Base-by-base conservation (phyloP, 2,888 invertebrate genomes). In the Ceramica pisi region DNA sequence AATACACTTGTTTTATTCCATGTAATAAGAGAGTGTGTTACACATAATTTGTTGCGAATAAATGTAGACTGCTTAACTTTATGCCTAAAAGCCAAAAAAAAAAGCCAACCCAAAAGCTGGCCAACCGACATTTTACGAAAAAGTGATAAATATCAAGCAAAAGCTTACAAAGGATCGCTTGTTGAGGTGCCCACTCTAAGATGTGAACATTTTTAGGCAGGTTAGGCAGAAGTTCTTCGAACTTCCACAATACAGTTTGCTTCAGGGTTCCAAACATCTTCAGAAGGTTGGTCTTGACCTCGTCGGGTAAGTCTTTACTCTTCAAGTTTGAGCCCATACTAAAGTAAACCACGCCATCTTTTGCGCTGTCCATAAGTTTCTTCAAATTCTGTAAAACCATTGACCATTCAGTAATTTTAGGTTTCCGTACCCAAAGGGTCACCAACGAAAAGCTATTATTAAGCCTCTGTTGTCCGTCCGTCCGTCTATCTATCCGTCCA, bases 201-300 rank as follows among this genome's bases (percentile, higher is more conserved):
- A 96, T 87, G 62, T 93, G 91, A 0, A 96, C 92, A 80, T 96
- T 96, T 10, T 87, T 84, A 0, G 95, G 94, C 1, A 86, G 19
- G 38, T 91, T 84, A 0, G 90, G 87, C 23, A 93, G 50, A 0
- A 76, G 74, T 51, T 92, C 92, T 71, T 95, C 95, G 75, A 94
- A 94, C 80, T 96, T 96, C 96, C 96, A 96, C 21, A 96, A 77
- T 0, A 96, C 94, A 0, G 93, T 94, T 82, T 96, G 95, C 55
- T 95, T 94, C 26, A 96, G 78, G 1, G 80, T 85, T 4, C 92
- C 89, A 56, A 96, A 95, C 55, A 93, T 90, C 21, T 90, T 84
- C 0, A 96, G 16, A 8, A 96, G 80, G 0, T 83, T 86, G 10
- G 69, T 75, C 69, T 92, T 92, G 3, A 91, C 75, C 31, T 89